Evolutionary conservation across 92 coral and sea anemone genomes (phyloP).

Genomic region (Hydrozoanthus gracilis): DNA sequence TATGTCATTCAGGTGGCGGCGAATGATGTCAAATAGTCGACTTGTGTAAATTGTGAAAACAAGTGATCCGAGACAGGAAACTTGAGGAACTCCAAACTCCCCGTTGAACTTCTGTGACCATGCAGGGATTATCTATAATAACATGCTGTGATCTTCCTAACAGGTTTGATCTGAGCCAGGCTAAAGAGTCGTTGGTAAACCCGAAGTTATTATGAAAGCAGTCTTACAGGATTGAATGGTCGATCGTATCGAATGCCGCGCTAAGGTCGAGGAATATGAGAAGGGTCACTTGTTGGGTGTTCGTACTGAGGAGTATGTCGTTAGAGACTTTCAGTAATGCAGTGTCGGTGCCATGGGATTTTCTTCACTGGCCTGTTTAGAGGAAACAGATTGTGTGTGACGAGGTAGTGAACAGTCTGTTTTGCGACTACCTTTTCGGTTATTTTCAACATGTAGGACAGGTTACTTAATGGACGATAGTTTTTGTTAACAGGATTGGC

Average conservation of each 20-base stretch:
- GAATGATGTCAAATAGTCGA: too few species aligned
- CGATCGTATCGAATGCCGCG: not conserved
- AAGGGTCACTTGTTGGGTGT: conserved; percentile 12
- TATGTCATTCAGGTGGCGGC: too few species aligned
- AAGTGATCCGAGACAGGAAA: too few species aligned
- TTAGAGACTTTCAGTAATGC: not conserved
- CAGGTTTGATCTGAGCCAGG: too few species aligned
- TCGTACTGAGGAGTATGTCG: not conserved
- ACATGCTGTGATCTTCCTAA: too few species aligned
- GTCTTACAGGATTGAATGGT: too few species aligned
- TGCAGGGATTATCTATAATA: too few species aligned
- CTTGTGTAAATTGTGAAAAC: too few species aligned
- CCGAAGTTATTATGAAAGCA: too few species aligned
- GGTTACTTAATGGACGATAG: conserved; percentile 17
- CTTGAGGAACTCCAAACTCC: too few species aligned
- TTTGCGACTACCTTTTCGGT: conserved; percentile 13
- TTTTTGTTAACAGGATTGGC: not conserved
- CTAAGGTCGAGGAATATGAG: conserved; percentile 6
- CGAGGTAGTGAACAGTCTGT: conserved; percentile 6
- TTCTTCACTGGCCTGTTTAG: conserved; percentile 3
- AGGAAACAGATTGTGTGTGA: conserved; percentile 12
- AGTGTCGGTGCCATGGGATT: conserved; percentile 13
- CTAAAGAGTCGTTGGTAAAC: too few species aligned
- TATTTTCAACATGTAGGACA: not conserved
- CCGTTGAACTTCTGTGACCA: too few species aligned